A percentile compares a stretch with the other conserved stretches of the same genome.
These are phyloP conservation scores for Micrasema longulum DNA, from an alignment of 1,140 invertebrate species.

Conservation along the genomic window DNA sequence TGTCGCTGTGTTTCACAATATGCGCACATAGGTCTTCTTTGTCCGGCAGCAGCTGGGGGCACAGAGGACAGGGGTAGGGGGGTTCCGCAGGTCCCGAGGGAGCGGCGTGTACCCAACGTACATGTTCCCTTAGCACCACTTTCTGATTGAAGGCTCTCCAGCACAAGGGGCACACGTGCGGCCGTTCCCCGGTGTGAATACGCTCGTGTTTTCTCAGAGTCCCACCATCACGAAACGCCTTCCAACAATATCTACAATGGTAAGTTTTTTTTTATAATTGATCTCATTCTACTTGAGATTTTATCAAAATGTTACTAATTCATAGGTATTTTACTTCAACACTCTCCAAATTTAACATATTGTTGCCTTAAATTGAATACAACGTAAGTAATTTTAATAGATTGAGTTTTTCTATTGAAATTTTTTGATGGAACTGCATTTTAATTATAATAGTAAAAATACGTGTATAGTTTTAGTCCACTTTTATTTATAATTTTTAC, in stretches of 20 bases:
- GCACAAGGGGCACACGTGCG: conserved; percentile 39
- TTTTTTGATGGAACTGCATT: too few relatives aligned
- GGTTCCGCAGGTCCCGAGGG: conserved; percentile 48
- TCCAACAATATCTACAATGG: conserved; percentile 82
- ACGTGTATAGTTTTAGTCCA: too few relatives aligned
- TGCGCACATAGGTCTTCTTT: conserved; percentile 68
- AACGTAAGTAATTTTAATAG: too few relatives aligned
- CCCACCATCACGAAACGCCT: conserved; percentile 76
- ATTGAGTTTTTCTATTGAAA: too few relatives aligned
- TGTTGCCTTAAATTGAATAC: too few relatives aligned
- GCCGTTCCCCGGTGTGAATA: conserved; percentile 39
- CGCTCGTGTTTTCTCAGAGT: conserved; percentile 67
- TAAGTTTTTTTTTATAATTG: too few relatives aligned
- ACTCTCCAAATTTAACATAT: too few relatives aligned
- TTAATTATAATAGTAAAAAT: too few relatives aligned
- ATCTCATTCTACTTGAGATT: too few relatives aligned
- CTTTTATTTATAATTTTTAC: too few relatives aligned
- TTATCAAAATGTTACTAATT: too few relatives aligned
- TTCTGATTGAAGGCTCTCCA: conserved; percentile 60
- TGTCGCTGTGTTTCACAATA: conserved; percentile 68
- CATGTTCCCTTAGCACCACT: conserved; percentile 68
- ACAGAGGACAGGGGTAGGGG: conserved; percentile 63
- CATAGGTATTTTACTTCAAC: too few relatives aligned
- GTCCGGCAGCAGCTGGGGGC: conserved; percentile 62
- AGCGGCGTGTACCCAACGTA: conserved; percentile 67